Evolutionary conservation across 2,888 invertebrate genomes (phyloP).

Genomic region (Dicranocentrus wangi): DNA sequence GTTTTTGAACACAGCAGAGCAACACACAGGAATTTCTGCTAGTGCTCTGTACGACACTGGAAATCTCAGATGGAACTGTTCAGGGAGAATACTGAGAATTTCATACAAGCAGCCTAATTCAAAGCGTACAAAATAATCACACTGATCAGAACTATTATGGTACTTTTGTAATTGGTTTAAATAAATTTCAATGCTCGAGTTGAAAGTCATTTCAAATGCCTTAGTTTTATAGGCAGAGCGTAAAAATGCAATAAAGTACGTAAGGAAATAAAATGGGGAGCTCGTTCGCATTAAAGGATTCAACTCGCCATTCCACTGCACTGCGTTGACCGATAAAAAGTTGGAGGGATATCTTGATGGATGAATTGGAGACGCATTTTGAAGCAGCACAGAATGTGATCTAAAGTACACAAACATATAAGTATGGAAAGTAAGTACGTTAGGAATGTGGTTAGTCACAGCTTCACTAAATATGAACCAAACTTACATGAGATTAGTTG

Average conservation of each 20-base stretch:
- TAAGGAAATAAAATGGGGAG: conserved; percentile 46
- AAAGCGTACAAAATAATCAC: conserved; percentile 56
- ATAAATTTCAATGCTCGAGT: conserved; percentile 32
- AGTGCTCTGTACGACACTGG: conserved; percentile 51
- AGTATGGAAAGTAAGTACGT: too few relatives aligned
- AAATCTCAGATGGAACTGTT: conserved; percentile 30
- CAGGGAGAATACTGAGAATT: conserved; percentile 24
- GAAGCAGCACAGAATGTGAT: conserved; percentile 46
- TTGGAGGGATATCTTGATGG: conserved; percentile 57
- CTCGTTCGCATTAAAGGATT: conserved; percentile 54
- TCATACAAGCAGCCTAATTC: conserved; percentile 52
- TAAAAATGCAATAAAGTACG: not conserved
- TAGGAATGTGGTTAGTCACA: too few relatives aligned
- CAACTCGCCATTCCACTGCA: conserved; percentile 41
- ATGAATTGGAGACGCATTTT: not conserved
- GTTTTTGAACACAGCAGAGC: conserved; percentile 16
- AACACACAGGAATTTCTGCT: conserved; percentile 44
- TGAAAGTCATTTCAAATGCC: not conserved
- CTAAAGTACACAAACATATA: too few relatives aligned
- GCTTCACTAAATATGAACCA: too few relatives aligned
- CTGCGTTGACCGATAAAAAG: conserved; percentile 33
- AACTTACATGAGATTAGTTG: conserved; percentile 31
- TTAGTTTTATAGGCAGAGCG: not conserved
- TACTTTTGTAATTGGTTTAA: not conserved
- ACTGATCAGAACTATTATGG: not conserved